Conservation (phyloP, 2,888 invertebrate genomes). For the Cheilosia variabilis region DNA sequence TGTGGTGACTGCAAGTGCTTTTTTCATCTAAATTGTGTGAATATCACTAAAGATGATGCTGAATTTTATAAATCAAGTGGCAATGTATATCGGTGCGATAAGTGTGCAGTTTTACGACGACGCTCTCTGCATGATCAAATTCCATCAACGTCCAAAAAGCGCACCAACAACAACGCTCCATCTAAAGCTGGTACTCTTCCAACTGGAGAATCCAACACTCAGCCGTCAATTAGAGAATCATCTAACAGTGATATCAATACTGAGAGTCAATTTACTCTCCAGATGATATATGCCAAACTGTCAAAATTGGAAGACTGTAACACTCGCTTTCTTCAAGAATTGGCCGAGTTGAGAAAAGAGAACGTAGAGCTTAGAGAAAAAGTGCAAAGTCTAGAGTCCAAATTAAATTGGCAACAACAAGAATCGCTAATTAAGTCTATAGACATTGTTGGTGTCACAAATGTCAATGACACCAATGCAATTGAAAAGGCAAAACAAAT, state of each 20-base stretch:
- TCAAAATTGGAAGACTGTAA: conserved; percentile 5
- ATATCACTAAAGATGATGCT: not conserved
- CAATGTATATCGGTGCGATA: no score
- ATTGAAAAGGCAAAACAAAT: not conserved
- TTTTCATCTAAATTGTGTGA: conserved; percentile 12
- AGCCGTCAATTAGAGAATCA: no score
- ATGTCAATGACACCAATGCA: not conserved
- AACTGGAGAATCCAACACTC: no score
- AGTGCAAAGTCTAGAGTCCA: conserved; percentile 4
- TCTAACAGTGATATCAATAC: no score
- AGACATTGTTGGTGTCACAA: conserved; percentile 11
- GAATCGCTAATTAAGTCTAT: conserved; percentile 9
- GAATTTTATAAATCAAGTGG: no score
- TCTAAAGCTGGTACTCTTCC: no score
- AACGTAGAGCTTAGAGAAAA: conserved; percentile 8
- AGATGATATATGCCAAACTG: not conserved
- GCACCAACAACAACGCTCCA: no score
- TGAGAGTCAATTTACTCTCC: conserved; percentile 7
- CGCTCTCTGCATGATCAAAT: not conserved
- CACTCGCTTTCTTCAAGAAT: conserved; percentile 5
- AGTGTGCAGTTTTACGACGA: not conserved
- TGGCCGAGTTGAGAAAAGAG: conserved; percentile 5
- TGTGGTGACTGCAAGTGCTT: conserved; percentile 20
- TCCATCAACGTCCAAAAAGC: not conserved
- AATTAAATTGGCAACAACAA: conserved; percentile 2